Conservation (phyloP, 92 coral and sea anemone species). For the Porites rus region DNA sequence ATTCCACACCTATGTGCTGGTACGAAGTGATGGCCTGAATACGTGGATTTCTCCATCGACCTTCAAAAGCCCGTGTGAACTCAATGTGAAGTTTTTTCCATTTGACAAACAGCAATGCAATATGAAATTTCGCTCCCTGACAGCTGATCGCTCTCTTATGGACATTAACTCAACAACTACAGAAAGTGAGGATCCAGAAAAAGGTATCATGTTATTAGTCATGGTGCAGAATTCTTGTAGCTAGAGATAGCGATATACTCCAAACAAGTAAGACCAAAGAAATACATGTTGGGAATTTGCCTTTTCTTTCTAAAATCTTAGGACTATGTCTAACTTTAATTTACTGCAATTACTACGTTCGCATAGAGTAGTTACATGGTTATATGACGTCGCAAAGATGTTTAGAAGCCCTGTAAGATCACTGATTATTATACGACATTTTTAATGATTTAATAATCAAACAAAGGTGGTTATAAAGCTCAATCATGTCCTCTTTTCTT, state of each 20-base stretch:
- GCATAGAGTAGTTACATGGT: no score
- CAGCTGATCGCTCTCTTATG: conserved; percentile 32
- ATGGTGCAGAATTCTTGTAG: not conserved
- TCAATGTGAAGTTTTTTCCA: conserved; percentile 64
- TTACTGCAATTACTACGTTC: no score
- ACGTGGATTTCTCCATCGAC: conserved; percentile 73
- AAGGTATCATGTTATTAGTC: conserved; percentile 2
- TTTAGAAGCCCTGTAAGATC: no score
- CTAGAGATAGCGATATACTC: not conserved
- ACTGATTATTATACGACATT: no score
- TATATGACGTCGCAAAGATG: no score
- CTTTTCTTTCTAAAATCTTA: no score
- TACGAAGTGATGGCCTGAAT: conserved; percentile 42
- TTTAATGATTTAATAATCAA: not conserved
- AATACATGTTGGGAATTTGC: no score
- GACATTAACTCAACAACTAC: not conserved
- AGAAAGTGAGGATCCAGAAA: conserved; percentile 25
- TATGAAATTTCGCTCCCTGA: conserved; percentile 64
- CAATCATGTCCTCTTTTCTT: not conserved
- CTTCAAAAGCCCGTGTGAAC: conserved; percentile 57
- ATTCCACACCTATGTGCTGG: conserved; percentile 46
- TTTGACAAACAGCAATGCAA: conserved; percentile 66
- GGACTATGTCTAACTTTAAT: no score
- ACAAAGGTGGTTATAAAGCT: no score
- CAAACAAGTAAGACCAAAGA: no score